Conservation (phyloP, 2,888 invertebrate genomes). For the Arenicola marina region DNA sequence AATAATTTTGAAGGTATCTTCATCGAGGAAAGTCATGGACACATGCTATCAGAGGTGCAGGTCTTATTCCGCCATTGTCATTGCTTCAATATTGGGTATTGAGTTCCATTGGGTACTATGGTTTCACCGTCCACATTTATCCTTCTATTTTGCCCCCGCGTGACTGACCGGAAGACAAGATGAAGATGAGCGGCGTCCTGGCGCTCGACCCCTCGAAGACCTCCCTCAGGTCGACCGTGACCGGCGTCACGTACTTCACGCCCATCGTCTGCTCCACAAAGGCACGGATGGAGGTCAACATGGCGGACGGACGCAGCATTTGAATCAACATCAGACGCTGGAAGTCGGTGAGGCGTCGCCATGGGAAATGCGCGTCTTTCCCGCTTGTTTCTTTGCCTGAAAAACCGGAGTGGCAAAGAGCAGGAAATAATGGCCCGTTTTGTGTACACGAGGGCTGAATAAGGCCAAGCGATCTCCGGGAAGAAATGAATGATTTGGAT, state of each 20-base stretch:
- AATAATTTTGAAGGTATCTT: no score
- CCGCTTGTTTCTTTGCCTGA: neutral
- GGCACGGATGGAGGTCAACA: conserved; percentile 45
- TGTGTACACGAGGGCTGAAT: no score
- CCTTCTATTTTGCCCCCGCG: no score
- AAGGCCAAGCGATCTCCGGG: neutral
- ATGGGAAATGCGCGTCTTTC: conserved; percentile 40
- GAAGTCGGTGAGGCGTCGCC: conserved; percentile 51
- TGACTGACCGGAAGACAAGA: conserved; percentile 56
- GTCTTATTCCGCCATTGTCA: no score
- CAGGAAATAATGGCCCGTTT: no score
- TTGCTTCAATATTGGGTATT: no score
- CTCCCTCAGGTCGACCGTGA: conserved; percentile 55
- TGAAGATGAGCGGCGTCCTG: conserved; percentile 58
- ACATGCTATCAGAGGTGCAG: no score
- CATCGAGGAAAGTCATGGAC: no score
- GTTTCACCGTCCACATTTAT: no score
- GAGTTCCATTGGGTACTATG: no score
- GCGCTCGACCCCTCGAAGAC: conserved; percentile 55
- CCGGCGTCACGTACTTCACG: conserved; percentile 48
- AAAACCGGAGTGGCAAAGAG: neutral
- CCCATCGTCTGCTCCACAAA: conserved; percentile 56
- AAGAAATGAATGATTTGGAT: no score
- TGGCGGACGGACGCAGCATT: conserved; percentile 49
- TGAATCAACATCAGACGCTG: conserved; percentile 55